These are phyloP conservation scores for Malaclemys terrapin DNA, from an alignment of 2,113 vertebrate genomes.

Conservation along the genomic window DNA sequence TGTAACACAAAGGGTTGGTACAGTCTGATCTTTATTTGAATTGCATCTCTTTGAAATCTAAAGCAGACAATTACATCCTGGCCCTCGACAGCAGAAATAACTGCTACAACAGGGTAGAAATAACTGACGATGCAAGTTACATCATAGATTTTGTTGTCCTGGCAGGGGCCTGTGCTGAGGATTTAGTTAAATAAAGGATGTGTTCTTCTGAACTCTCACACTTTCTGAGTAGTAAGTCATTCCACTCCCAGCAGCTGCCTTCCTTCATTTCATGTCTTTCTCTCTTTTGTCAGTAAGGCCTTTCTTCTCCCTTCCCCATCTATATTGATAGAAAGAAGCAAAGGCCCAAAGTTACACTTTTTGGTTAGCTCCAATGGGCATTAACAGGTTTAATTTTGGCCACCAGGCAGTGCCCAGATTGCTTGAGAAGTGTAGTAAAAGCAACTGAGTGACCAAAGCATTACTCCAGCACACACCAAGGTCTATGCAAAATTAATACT, in stretches of 20 bases:
- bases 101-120: neutral
- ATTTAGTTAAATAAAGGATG: neutral
- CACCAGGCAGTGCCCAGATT: neutral
- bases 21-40: too few relatives aligned
- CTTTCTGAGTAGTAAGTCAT: neutral
- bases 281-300: neutral
- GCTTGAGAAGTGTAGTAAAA: neutral
- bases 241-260: neutral
- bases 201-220: neutral
- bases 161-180: neutral
- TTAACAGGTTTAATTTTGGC: neutral
- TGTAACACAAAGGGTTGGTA: too few relatives aligned
- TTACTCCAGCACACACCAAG: neutral
- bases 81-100: neutral
- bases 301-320: neutral
- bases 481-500: neutral
- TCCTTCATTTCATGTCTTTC: neutral
- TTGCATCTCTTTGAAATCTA: too few relatives aligned
- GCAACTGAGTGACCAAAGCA: neutral
- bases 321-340: neutral
- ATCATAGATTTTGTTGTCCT: neutral
- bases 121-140: neutral
- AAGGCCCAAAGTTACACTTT: neutral
- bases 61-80: too few relatives aligned
- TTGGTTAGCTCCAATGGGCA: neutral